Conservation (phyloP, 2,797 vertebrate genomes). For the Ptychobarbus kaznakovi region DNA sequence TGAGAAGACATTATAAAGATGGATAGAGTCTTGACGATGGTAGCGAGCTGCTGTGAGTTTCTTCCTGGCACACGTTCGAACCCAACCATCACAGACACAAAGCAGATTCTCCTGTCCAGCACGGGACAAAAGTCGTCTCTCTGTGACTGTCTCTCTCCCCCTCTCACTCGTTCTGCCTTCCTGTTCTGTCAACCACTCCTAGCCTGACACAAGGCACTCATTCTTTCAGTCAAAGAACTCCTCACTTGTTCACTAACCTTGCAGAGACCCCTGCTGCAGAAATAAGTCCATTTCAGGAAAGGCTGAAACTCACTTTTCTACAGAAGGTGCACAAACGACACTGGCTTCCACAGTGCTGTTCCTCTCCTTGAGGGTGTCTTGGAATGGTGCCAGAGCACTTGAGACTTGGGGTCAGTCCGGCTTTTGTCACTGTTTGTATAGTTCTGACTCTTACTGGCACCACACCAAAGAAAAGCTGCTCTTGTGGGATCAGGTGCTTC, state of each 20-base stretch:
- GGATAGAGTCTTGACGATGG: constrained; percentile 13
- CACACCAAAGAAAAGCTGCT: constrained; percentile 11
- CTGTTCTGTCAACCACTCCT: constrained; percentile 66
- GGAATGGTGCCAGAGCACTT: constrained; percentile 25
- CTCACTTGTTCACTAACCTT: constrained; percentile 66
- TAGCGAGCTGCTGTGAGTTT: constrained; percentile 5
- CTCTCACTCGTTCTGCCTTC: constrained; percentile 57
- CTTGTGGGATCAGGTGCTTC: constrained; percentile 7
- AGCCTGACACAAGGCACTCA: constrained; percentile 74
- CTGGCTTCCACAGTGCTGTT: constrained; percentile 1
- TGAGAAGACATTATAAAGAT: constrained; percentile 23
- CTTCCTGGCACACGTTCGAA: background rate
- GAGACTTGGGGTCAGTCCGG: constrained; percentile 21
- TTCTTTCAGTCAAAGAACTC: constrained; percentile 74
- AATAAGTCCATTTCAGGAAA: constrained; percentile 51
- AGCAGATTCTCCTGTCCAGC: constrained; percentile 37
- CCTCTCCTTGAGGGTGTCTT: constrained; percentile 18
- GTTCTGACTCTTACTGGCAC: constrained; percentile 17
- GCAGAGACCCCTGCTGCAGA: constrained; percentile 59
- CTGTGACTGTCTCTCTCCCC: constrained; percentile 18
- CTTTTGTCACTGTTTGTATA: constrained; percentile 35
- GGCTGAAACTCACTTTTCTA: constrained; percentile 15
- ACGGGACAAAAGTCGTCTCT: constrained; percentile 10
- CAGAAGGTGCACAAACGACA: constrained; percentile 12
- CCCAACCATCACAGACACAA: constrained; percentile 21